Percentiles rank a stretch among this genome's conserved stretches.
phyloP scores from a whole-genome alignment of 2,888 invertebrate genomes.

The Nephrotoma guestfalica region DNA sequence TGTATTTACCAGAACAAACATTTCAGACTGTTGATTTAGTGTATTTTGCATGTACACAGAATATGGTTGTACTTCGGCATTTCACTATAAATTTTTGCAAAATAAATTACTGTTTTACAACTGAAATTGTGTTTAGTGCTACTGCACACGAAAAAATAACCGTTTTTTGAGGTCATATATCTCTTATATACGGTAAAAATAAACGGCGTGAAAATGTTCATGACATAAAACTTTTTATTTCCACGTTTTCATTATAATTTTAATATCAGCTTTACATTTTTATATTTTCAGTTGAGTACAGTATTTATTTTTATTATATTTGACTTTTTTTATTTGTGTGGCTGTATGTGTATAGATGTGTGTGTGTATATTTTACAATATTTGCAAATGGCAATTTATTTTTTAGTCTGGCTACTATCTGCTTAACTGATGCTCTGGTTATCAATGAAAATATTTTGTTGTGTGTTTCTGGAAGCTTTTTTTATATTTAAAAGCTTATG shows the following conservation, averaged over 20 bases:
- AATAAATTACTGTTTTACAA: background rate
- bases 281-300: background rate
- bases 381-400: background rate
- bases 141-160: background rate
- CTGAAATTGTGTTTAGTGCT: background rate
- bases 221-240: background rate
- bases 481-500: background rate
- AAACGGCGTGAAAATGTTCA: background rate
- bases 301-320: background rate
- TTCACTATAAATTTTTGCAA: background rate
- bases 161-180: background rate
- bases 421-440: background rate
- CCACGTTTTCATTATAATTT: background rate
- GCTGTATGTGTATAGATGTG: background rate
- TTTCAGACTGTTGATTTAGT: background rate
- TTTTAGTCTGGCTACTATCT: background rate
- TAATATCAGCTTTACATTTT: background rate
- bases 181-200: background rate
- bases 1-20: background rate
- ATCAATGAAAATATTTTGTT: background rate
- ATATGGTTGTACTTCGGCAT: background rate
- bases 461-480: background rate
- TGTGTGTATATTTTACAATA: background rate
- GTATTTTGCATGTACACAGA: background rate
- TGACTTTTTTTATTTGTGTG: constrained; percentile 9